Percentiles rank a stretch among this genome's conserved stretches.
Conservation (phyloP, 2,113 vertebrate species). For the Syrmaticus mikado region DNA sequence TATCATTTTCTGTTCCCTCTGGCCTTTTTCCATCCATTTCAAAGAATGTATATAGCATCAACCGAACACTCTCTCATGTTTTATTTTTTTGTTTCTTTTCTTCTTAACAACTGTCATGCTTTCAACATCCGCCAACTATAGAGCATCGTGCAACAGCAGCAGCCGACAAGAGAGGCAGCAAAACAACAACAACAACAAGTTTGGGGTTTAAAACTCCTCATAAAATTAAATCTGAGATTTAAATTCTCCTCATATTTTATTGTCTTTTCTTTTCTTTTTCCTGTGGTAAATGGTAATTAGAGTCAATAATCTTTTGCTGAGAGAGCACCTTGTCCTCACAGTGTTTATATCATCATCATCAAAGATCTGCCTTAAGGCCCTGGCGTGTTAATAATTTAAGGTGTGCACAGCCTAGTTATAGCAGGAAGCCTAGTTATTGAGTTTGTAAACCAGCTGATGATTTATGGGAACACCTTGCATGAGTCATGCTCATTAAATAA, state of each 20-base stretch:
- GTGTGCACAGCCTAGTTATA: constrained; percentile 91
- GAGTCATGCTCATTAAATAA: constrained; percentile 95
- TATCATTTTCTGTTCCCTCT: constrained; percentile 77
- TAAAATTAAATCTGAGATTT: constrained; percentile 86
- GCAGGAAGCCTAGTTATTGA: constrained; percentile 97
- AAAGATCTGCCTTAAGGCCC: constrained; percentile 97
- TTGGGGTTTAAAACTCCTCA: constrained; percentile 74
- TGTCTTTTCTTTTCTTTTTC: constrained; percentile 84
- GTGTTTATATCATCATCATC: constrained; percentile 94
- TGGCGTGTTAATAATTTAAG: constrained; percentile 98
- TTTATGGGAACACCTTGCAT: constrained; percentile 96
- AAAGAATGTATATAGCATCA: constrained; percentile 70
- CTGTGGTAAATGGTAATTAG: constrained; percentile 95
- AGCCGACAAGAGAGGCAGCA: not conserved
- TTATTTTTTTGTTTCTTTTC: constrained; percentile 66
- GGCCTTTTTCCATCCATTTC: constrained; percentile 78
- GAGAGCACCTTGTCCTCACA: constrained; percentile 96
- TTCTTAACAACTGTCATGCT: constrained; percentile 70
- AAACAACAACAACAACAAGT: constrained; percentile 57
- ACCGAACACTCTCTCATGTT: constrained; percentile 58
- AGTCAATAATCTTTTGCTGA: constrained; percentile 98
- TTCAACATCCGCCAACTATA: constrained; percentile 65
- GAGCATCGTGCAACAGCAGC: constrained; percentile 36
- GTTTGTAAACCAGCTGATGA: constrained; percentile 98
- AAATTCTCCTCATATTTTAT: constrained; percentile 83